Evolutionary conservation across 2,888 invertebrate genomes (phyloP).

Genomic region (Drosophila meridiana): DNA sequence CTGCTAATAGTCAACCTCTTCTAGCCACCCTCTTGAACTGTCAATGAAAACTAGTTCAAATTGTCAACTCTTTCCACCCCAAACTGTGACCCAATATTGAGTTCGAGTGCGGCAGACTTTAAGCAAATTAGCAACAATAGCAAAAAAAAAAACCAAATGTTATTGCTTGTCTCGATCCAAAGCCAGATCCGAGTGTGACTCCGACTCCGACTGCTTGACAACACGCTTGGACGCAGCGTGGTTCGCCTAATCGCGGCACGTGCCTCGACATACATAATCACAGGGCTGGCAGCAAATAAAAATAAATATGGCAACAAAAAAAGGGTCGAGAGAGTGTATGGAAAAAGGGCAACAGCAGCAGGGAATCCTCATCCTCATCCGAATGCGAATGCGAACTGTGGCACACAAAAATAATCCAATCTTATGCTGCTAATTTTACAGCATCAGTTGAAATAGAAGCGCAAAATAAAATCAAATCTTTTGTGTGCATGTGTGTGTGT

Average conservation of each 20-base stretch:
- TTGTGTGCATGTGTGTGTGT: slow-evolving; percentile 24
- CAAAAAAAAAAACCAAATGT: slow-evolving; percentile 43
- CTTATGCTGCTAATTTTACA: slow-evolving; percentile 81
- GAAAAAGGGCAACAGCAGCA: slow-evolving; percentile 26
- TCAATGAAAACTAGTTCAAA: neutral
- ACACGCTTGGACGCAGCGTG: slow-evolving; percentile 68
- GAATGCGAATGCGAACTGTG: slow-evolving; percentile 38
- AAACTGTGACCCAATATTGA: slow-evolving; percentile 13
- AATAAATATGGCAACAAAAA: slow-evolving; percentile 29
- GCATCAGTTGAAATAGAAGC: slow-evolving; percentile 58
- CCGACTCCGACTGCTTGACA: slow-evolving; percentile 31
- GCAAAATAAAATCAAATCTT: slow-evolving; percentile 67
- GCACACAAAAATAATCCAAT: slow-evolving; percentile 77
- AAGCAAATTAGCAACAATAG: slow-evolving; percentile 74
- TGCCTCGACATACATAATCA: slow-evolving; percentile 77
- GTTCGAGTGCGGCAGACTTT: slow-evolving; percentile 53
- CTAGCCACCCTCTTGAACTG: neutral
- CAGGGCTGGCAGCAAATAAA: slow-evolving; percentile 57
- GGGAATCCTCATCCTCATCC: neutral
- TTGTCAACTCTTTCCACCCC: slow-evolving; percentile 18
- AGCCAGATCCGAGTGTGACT: slow-evolving; percentile 17
- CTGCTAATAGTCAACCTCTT: neutral
- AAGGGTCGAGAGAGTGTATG: slow-evolving; percentile 35
- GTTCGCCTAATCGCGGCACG: slow-evolving; percentile 79
- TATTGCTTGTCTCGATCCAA: slow-evolving; percentile 37